These are phyloP conservation scores for Micromussa lordhowensis DNA, from an alignment of 92 coral and sea anemone species.

Conservation along the genomic window DNA sequence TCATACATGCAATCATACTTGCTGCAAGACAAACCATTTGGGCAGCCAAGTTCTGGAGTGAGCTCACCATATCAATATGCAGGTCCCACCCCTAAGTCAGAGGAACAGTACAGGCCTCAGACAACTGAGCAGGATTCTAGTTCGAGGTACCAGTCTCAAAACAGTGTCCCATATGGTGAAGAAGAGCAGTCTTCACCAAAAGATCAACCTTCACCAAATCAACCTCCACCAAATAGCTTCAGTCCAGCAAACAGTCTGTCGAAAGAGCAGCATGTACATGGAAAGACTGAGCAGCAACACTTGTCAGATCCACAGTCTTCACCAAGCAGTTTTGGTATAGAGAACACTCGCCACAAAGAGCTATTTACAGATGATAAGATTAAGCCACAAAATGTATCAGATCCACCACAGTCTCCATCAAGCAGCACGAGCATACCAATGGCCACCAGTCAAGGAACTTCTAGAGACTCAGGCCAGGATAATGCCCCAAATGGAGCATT, in stretches of 20 bases:
- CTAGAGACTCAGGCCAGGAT: neutral
- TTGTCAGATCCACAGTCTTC: neutral
- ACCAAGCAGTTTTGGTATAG: neutral
- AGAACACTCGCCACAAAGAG: neutral
- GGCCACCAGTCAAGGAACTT: neutral
- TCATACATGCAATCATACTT: neutral
- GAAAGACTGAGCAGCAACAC: neutral
- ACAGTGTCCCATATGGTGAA: slow-evolving; percentile 23
- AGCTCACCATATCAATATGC: neutral
- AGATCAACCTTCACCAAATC: no score
- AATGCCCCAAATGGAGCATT: neutral
- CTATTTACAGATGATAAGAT: neutral
- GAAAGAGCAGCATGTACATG: neutral
- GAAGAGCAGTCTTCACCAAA: neutral
- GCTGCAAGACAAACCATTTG: neutral
- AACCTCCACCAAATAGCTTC: neutral
- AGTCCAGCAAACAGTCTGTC: neutral
- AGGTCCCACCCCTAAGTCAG: neutral
- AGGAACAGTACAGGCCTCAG: neutral
- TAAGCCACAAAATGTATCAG: neutral
- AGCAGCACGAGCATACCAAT: neutral
- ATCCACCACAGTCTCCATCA: neutral
- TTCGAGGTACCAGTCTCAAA: neutral
- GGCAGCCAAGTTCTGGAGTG: neutral
- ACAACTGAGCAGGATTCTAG: neutral